phyloP scores from a whole-genome alignment of 2,797 vertebrate genomes.

The Eidolon dupreanum region DNA sequence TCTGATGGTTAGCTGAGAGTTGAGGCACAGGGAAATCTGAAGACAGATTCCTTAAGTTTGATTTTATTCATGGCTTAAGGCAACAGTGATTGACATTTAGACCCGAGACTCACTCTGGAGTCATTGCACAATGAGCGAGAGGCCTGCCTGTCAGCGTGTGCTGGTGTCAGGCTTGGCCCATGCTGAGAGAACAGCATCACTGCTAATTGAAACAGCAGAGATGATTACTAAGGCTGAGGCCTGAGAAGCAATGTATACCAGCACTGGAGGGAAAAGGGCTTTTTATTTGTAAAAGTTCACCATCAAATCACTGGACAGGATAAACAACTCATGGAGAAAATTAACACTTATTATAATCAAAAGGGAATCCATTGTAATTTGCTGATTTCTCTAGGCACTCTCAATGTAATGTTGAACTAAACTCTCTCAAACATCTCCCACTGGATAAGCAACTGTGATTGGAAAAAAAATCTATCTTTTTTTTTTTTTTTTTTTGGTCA shows the following conservation, averaged over 20 bases:
- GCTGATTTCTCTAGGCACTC: constrained; percentile 11
- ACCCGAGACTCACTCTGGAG: not conserved
- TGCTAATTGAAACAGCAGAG: constrained; percentile 62
- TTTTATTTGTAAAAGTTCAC: constrained; percentile 76
- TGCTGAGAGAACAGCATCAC: constrained; percentile 49
- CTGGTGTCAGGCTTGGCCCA: not conserved
- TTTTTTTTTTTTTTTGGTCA: not conserved
- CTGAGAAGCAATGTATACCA: constrained; percentile 55
- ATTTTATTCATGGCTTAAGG: not conserved
- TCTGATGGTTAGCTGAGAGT: not conserved
- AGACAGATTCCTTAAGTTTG: not conserved
- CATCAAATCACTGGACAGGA: constrained; percentile 78
- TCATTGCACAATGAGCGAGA: not conserved
- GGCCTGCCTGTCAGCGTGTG: not conserved
- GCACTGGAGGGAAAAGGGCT: constrained; percentile 68
- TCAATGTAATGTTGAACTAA: not conserved
- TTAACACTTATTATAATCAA: constrained; percentile 63
- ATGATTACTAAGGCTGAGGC: constrained; percentile 65
- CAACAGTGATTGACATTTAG: not conserved
- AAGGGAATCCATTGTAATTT: not conserved
- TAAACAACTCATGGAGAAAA: constrained; percentile 73
- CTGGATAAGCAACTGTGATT: not conserved
- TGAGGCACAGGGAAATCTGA: not conserved
- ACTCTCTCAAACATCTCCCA: constrained; percentile 38
- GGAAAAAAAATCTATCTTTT: not conserved